These are phyloP conservation scores for Potamilus streckersoni DNA, from an alignment of 1,140 invertebrate genomes.

Conservation along the genomic window DNA sequence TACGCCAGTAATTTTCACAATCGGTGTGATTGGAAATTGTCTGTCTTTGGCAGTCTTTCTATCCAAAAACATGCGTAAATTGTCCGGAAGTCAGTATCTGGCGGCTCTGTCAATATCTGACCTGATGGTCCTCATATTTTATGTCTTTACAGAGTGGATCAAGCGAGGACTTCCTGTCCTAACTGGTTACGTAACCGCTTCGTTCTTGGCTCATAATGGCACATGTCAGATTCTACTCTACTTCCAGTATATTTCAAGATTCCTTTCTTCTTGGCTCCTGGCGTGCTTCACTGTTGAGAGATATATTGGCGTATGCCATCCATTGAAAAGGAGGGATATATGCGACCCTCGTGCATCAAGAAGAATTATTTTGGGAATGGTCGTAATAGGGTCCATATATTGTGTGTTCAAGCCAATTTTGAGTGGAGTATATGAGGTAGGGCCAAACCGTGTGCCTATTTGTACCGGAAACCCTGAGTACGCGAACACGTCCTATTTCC, in stretches of 20 bases:
- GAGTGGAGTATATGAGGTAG: conserved; percentile 22
- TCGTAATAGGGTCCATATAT: conserved; percentile 25
- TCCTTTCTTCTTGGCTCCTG: conserved; percentile 54
- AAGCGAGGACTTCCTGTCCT: conserved; percentile 36
- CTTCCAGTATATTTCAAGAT: conserved; percentile 49
- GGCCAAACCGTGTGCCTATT: conserved; percentile 12
- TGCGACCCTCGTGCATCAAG: conserved; percentile 25
- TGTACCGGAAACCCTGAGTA: conserved; percentile 44
- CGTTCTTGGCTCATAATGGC: conserved; percentile 38
- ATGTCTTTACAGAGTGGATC: conserved; percentile 58
- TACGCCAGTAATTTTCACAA: conserved; percentile 22
- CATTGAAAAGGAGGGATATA: conserved; percentile 51
- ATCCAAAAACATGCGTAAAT: conserved; percentile 53
- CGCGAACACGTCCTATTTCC: conserved; percentile 43
- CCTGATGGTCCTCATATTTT: conserved; percentile 48
- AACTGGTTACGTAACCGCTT: conserved; percentile 17
- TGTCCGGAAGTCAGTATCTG: conserved; percentile 56
- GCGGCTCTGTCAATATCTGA: conserved; percentile 56
- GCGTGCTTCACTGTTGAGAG: conserved; percentile 49
- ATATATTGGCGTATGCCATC: conserved; percentile 83
- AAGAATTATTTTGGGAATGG: conserved; percentile 27
- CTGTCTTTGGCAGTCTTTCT: conserved; percentile 56
- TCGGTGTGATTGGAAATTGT: conserved; percentile 57
- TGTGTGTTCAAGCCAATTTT: conserved; percentile 38
- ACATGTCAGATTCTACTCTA: conserved; percentile 50